Evolutionary conservation across 2,113 vertebrate species (phyloP), one percentile per base, ranked within the genome.

Genomic region (Carassius carassius): DNA sequence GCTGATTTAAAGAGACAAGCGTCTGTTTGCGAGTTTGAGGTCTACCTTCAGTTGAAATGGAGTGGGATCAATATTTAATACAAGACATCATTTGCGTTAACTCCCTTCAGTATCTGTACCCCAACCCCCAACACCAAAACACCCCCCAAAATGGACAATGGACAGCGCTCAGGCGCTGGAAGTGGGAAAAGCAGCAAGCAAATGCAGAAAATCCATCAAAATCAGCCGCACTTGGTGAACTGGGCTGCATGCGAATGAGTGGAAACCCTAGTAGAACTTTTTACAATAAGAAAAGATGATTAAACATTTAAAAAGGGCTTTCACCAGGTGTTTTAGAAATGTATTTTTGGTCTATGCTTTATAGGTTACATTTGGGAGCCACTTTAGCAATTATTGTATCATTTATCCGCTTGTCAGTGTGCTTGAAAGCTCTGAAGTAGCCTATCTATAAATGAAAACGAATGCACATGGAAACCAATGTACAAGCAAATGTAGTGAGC

Each of bases 1-100:
- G 89, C 90, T 94, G 91, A 95, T 95, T 93, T 93, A 93, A 94
- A 94, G 92, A 93, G 95, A 95, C 94, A 95, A 92, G 89, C 81
- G 75, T 54, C 89, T 91, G 91, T 92, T 94, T 94, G 93, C 83
- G 89, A 92, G 93, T 94, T 89, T 91, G 92, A 94, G 92, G 92
- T 91, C 91, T 94, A 93, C 93, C 93, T 94, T 91, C 89, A 94
- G 93, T 93, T 91, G 89, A 93, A 94, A 94, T 94, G 91, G 93
- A 94, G 93, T 91, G 84, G 74, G 89, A 93, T 95, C 86, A 91
- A 94, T 94, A 91, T 94, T 95, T 94, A 86, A 95, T 94, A 87
- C 63, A 88, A 81, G 85, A 90, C 84, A n/a, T 87, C 86, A 92
- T 95, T 94, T 94, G 92, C 93, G 92, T 94, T 21, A 88, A 88